Percentiles rank a stretch among this genome's conserved stretches.
phyloP scores from a whole-genome alignment of 1,140 invertebrate species.

The Aphelinus certus region DNA sequence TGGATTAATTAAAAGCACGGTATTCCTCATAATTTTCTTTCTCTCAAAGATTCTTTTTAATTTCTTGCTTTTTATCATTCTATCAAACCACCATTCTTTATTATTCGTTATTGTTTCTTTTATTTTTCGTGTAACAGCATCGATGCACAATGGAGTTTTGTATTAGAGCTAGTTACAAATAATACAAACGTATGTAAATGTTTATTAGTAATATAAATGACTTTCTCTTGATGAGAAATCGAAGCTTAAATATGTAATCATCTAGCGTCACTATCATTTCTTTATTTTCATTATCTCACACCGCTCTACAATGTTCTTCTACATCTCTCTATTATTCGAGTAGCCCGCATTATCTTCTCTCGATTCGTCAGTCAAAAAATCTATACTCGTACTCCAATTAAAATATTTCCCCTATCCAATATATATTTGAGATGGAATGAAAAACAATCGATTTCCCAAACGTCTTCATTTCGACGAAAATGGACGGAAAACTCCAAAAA shows the following conservation, averaged over 20 bases:
- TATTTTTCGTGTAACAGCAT: constrained; percentile 47
- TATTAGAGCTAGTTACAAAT: constrained; percentile 64
- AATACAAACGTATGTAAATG: constrained; percentile 66
- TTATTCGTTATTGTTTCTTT: constrained; percentile 20
- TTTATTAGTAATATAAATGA: constrained; percentile 58
- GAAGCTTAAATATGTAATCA: constrained; percentile 51
- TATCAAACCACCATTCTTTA: not conserved
- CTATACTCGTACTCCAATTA: constrained; percentile 1
- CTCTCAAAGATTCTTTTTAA: constrained; percentile 1
- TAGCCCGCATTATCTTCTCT: constrained; percentile 31
- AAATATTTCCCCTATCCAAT: not conserved
- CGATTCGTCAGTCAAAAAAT: constrained; percentile 37
- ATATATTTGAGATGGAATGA: not conserved
- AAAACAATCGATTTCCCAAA: constrained; percentile 6
- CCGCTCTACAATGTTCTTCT: constrained; percentile 51
- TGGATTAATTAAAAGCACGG: constrained; percentile 34
- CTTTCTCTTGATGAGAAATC: constrained; percentile 48
- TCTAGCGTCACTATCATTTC: constrained; percentile 63
- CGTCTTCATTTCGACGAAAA: not conserved
- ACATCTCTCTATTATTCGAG: constrained; percentile 39
- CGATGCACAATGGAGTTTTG: constrained; percentile 63
- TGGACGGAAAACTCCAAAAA: constrained; percentile 28
- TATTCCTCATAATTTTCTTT: constrained; percentile 36
- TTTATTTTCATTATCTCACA: constrained; percentile 48
- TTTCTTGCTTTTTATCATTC: constrained; percentile 3